phyloP scores from a whole-genome alignment of 2,888 invertebrate species.

The Acrocera orbiculus region DNA sequence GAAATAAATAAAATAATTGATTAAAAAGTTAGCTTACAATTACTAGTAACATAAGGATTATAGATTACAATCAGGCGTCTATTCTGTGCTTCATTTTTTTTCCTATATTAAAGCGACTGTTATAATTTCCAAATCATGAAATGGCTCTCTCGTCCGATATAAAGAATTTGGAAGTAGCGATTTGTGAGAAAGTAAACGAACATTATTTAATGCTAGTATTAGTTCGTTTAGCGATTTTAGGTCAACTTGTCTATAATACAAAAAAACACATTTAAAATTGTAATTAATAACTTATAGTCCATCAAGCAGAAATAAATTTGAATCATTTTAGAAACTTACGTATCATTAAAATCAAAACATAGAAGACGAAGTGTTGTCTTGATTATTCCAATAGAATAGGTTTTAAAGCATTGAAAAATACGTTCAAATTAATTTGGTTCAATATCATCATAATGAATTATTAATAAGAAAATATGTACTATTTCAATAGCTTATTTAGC shows the following conservation, averaged over 20 bases:
- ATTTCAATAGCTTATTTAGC: constrained; percentile 45
- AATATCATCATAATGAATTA: constrained; percentile 34
- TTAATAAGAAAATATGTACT: constrained; percentile 39
- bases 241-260: not conserved
- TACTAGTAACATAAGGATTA: too few relatives aligned
- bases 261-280: not conserved
- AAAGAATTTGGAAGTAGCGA: too few relatives aligned
- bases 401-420: constrained; percentile 38
- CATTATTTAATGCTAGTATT: constrained; percentile 34
- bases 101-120: too few relatives aligned
- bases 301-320: constrained; percentile 16
- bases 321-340: constrained; percentile 15
- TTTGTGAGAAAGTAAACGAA: too few relatives aligned
- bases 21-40: too few relatives aligned
- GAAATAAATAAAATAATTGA: too few relatives aligned
- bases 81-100: too few relatives aligned
- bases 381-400: constrained; percentile 43
- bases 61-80: too few relatives aligned
- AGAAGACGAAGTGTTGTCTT: constrained; percentile 39
- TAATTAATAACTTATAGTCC: not conserved
- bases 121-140: too few relatives aligned
- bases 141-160: too few relatives aligned
- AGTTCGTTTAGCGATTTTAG: constrained; percentile 33
- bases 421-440: constrained; percentile 35
- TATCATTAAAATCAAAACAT: constrained; percentile 25